These are phyloP conservation scores for Clunio marinus DNA, from an alignment of 2,888 invertebrate genomes.

Conservation along the genomic window DNA sequence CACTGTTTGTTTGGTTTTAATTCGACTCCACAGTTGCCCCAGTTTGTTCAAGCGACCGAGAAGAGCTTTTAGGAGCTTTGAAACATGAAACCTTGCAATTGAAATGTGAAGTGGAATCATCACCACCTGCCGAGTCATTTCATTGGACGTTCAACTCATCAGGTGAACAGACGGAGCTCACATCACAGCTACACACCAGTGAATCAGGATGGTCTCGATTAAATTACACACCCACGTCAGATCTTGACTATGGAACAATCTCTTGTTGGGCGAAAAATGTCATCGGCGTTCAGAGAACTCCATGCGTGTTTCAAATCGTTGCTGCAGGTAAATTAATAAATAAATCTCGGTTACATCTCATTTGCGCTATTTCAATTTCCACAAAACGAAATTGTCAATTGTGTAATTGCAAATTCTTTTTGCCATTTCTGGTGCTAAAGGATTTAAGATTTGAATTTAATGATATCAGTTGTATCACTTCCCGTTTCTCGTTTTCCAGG, in stretches of 20 bases:
- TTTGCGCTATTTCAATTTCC: too few relatives aligned
- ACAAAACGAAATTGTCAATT: conserved; percentile 8
- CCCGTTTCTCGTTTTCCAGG: conserved; percentile 55
- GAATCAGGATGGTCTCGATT: conserved; percentile 56
- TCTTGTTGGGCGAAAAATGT: conserved; percentile 82
- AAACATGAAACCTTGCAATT: conserved; percentile 84
- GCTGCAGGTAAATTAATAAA: conserved; percentile 63
- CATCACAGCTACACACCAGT: conserved; percentile 58
- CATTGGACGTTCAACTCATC: conserved; percentile 93
- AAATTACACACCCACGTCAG: conserved; percentile 80
- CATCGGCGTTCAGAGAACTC: conserved; percentile 76
- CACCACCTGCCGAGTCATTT: conserved; percentile 79
- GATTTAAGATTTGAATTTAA: not conserved
- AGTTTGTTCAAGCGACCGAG: conserved; percentile 70
- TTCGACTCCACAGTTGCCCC: conserved; percentile 54
- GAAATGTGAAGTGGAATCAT: conserved; percentile 82
- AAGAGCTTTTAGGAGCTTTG: conserved; percentile 78
- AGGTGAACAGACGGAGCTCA: conserved; percentile 76
- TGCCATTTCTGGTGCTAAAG: not conserved
- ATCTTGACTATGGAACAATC: conserved; percentile 84
- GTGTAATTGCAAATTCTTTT: conserved; percentile 9
- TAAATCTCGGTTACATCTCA: not conserved
- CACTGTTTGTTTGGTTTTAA: conserved; percentile 46
- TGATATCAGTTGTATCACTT: conserved; percentile 8
- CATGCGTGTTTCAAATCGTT: conserved; percentile 81